Conservation (phyloP, 2,113 vertebrate genomes). For the Dryoscopus gambensis region DNA sequence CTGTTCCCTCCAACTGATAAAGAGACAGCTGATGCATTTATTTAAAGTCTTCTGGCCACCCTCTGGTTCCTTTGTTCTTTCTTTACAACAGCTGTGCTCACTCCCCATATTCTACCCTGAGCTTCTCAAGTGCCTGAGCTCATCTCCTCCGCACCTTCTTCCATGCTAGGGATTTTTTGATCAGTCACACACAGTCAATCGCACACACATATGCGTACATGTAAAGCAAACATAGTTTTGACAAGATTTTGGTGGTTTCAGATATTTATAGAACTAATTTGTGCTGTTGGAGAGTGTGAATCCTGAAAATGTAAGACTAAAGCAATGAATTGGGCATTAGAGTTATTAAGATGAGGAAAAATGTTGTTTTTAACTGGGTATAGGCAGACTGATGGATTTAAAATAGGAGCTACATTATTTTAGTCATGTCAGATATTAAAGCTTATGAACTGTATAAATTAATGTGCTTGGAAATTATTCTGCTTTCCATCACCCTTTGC, state of each 20-base stretch:
- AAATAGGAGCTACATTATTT: background rate
- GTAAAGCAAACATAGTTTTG: background rate
- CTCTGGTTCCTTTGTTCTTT: background rate
- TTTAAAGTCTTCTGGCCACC: background rate
- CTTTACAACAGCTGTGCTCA: background rate
- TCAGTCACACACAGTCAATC: background rate
- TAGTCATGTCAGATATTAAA: background rate
- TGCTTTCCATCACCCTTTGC: background rate
- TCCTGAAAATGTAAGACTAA: background rate
- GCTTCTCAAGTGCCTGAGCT: background rate
- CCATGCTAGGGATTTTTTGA: background rate
- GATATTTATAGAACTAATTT: background rate
- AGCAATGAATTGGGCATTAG: background rate
- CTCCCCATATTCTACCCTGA: background rate
- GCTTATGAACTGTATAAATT: background rate
- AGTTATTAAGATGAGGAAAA: background rate
- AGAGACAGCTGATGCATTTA: background rate
- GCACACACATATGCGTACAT: accelerated
- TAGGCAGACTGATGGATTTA: background rate
- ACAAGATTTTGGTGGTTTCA: background rate
- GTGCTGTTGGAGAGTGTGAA: background rate
- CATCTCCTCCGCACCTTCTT: background rate
- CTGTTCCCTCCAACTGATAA: background rate
- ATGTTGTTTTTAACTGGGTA: background rate
- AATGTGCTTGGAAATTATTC: background rate